Base-by-base conservation (phyloP, 2,797 vertebrate genomes). In the Ctenopoma multispine region DNA sequence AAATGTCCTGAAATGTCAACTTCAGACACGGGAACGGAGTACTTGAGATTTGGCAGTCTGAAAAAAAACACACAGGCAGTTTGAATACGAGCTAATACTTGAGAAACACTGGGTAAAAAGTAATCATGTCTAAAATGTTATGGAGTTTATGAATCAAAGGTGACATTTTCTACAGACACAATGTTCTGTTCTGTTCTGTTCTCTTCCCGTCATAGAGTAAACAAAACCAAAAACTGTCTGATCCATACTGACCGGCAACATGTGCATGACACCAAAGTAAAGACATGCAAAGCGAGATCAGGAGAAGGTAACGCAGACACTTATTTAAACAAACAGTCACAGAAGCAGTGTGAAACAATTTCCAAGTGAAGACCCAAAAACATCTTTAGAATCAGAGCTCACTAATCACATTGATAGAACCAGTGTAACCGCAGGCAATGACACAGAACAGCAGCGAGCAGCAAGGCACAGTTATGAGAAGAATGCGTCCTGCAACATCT, bases 1-100 rank as follows among this genome's bases (percentile, higher is more conserved):
- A 91, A 81, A 89, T 79, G 84, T 91, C 75, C 89, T 87, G 65
- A 77, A 85, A 82, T 71, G 81, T 59, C 65, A 69, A 65, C 76
- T 83, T 70, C 83, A 83, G 69, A 89, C 82, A 75, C 34, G 18
- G 38, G 75, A 76, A 77, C 65, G 64, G 74, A 23, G 36, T 7
- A 38, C 55, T 72, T 10, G 11, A 71, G 41, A 29, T 59, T 44
- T 40, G 53, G 3, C 49, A 41, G 34, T 36, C 44, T 21, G 18
- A 7, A 10, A 51, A 41, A 63, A n/a, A n/a, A n/a, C 47, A 59
- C 47, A 31, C 43, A 69, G 49, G 43, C 18, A 7, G 7, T 36
- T 7, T 36, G 34, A 36, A 36, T 36, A 36, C 34, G 10, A 5
- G 34, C 34, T 36, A 36, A 36, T 36, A 36, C 34, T 24, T 24